Base-by-base conservation (phyloP, 1,140 invertebrate species). In the Drosophila novamexicana region DNA sequence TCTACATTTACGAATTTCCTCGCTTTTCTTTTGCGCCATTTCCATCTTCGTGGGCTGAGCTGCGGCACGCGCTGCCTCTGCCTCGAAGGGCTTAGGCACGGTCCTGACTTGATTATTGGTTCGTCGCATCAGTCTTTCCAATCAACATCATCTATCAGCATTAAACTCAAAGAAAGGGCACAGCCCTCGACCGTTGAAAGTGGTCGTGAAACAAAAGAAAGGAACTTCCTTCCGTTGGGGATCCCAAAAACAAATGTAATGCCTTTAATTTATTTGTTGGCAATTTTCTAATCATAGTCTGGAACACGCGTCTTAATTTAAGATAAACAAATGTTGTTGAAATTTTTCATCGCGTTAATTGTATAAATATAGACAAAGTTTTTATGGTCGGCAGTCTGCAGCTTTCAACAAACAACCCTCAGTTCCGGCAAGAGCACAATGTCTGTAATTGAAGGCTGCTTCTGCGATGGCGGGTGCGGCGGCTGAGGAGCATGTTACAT, bases 71-170 rank as follows among this genome's bases (percentile, higher is more conserved):
- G 73, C 62, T 45, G 50, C 29, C 42, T 49, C 61, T 62, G 52
- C 62, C 80, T 57, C 39, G 80, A 86, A 88, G 80, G 79, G 80
- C 84, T 79, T 83, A 84, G 61, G 76, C 53, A 86, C 52, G 81
- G 82, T 78, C 64, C 71, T 61, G 66, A 81, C 62, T 82, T 86
- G 83, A 86, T 86, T 86, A 86, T 86, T 86, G 83, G 84, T 86
- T 80, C 77, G 81, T 84, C 77, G 77, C 81, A 85, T 85, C 81
- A 77, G 77, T 84, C 83, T 82, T 77, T 80, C 63, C 83, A 86
- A 86, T 86, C 83, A 86, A 72, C 83, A 86, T 86, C 83, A 86
- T 86, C 83, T 89, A 86, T 86, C 83, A 86, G 83, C 77, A 86
- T 86, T 86, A 86, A 83, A 89, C 76, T 75, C 45, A 75, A 77